These are phyloP conservation scores for Anarhynchus alexandrinus DNA, from an alignment of 2,113 vertebrate species.

Conservation along the genomic window DNA sequence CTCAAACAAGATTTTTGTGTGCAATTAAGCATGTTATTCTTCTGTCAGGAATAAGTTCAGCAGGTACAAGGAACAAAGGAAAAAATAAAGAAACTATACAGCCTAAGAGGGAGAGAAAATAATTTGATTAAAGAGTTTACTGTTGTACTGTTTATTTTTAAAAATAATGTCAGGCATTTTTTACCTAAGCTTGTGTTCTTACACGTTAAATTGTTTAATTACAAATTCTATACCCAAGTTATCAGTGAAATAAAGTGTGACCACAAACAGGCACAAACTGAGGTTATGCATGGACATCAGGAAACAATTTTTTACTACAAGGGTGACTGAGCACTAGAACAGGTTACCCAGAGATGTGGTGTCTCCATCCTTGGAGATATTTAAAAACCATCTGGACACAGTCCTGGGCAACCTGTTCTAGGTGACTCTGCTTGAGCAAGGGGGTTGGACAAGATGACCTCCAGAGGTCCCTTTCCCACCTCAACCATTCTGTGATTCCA, in stretches of 20 bases:
- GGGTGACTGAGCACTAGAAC: neutral
- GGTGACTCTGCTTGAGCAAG: neutral
- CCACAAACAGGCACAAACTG: neutral
- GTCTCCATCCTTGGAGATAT: neutral
- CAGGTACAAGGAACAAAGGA: neutral
- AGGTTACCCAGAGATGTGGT: neutral
- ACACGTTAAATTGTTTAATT: neutral
- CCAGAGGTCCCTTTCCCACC: neutral
- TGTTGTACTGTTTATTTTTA: neutral
- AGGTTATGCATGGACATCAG: accelerated
- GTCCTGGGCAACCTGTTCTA: neutral
- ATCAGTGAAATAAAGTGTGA: neutral
- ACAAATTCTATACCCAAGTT: neutral
- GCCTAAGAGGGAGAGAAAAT: neutral
- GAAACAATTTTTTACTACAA: neutral
- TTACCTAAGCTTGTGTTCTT: neutral
- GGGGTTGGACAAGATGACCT: neutral
- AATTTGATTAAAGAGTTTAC: neutral
- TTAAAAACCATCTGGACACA: neutral
- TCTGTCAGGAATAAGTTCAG: neutral
- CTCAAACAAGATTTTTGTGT: neutral
- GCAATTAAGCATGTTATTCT: constrained; percentile 1
- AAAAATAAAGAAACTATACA: neutral
- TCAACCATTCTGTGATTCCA: neutral
- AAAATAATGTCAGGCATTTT: neutral